Evolutionary conservation across 2,113 vertebrate species (phyloP).

Genomic region (Hylia prasina): DNA sequence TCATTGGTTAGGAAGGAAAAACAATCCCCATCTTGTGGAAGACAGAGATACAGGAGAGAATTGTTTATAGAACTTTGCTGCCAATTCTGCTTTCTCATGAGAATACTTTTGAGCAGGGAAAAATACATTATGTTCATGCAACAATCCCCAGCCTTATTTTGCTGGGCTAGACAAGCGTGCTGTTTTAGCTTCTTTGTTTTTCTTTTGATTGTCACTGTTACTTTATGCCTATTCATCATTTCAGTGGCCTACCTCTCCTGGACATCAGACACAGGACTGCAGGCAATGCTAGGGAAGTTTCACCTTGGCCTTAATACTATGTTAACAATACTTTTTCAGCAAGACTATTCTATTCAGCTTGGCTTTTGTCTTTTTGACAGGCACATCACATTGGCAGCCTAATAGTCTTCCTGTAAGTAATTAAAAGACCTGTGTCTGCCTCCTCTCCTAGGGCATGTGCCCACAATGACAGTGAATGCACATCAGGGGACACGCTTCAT

Average conservation of each 20-base stretch:
- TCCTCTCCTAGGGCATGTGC: background rate
- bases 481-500: rapidly evolving
- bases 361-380: background rate
- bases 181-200: background rate
- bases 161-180: background rate
- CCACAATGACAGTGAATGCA: background rate
- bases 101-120: too few relatives aligned
- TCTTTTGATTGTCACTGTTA: background rate
- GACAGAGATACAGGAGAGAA: too few relatives aligned
- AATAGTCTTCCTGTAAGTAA: background rate
- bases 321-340: background rate
- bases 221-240: background rate
- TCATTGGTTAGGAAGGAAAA: too few relatives aligned
- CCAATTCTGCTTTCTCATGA: too few relatives aligned
- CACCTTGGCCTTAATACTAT: background rate
- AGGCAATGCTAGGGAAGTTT: background rate
- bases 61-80: too few relatives aligned
- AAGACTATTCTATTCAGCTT: background rate
- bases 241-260: background rate
- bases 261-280: background rate
- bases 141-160: background rate
- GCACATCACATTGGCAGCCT: background rate
- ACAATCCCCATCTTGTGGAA: too few relatives aligned
- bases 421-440: background rate
- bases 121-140: too few relatives aligned